These are phyloP conservation scores for Tigriopus californicus DNA, from an alignment of 2,888 invertebrate species.

Conservation along the genomic window DNA sequence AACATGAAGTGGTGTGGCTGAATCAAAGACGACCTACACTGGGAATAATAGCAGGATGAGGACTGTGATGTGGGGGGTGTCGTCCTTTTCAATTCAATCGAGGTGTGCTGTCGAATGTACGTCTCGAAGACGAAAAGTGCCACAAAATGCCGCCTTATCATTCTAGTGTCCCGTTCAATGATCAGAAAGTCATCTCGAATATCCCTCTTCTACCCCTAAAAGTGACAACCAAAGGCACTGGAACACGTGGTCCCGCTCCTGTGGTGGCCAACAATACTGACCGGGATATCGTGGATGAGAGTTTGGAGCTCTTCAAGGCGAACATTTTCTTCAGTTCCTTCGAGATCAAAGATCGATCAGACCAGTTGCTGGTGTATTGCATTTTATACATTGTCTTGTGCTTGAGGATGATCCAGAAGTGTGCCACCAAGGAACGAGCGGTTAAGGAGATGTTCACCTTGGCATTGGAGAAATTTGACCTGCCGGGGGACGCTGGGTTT, in stretches of 20 bases:
- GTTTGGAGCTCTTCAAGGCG: constrained; percentile 88
- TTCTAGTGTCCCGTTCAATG: constrained; percentile 7
- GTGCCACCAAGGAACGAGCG: constrained; percentile 50
- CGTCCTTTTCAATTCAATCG: too few species aligned
- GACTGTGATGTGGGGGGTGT: too few species aligned
- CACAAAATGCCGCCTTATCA: background rate
- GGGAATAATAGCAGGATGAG: too few species aligned
- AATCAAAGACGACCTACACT: too few species aligned
- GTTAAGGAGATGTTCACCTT: constrained; percentile 88
- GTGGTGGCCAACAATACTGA: constrained; percentile 42
- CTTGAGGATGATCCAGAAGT: constrained; percentile 76
- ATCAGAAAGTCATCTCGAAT: constrained; percentile 12
- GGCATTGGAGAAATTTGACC: constrained; percentile 81
- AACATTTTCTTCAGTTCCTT: constrained; percentile 98
- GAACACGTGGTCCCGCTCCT: constrained; percentile 84
- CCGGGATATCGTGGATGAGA: constrained; percentile 88
- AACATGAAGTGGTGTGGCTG: too few species aligned
- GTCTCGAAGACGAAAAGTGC: too few species aligned
- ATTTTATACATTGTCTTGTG: constrained; percentile 95
- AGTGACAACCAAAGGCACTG: constrained; percentile 35
- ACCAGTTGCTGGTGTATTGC: constrained; percentile 86
- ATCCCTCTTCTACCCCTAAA: background rate
- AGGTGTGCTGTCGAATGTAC: too few species aligned
- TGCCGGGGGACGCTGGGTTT: constrained; percentile 86
- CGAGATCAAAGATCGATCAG: constrained; percentile 90